A percentile compares a stretch with the other conserved stretches of the same genome.
Evolutionary conservation across 2,113 vertebrate genomes (phyloP).

Genomic region (Riparia riparia): DNA sequence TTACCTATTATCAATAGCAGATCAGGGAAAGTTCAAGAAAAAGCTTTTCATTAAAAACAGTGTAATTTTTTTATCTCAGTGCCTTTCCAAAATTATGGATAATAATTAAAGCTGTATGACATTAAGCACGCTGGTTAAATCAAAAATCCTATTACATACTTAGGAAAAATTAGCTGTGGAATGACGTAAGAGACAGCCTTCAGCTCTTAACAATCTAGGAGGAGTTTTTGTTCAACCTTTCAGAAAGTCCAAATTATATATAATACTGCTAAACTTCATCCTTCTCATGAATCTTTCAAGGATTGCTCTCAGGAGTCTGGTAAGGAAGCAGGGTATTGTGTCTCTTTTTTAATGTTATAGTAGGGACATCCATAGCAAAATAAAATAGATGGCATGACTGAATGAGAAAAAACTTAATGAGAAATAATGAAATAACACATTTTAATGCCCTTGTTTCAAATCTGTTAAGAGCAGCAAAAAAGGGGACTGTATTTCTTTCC

Average conservation of each 20-base stretch:
- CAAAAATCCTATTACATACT: slow-evolving; percentile 46
- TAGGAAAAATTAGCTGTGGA: slow-evolving; percentile 55
- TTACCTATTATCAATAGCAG: neutral
- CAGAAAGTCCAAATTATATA: slow-evolving; percentile 12
- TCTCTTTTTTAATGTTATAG: neutral
- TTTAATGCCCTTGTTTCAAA: neutral
- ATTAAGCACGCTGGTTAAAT: slow-evolving; percentile 12
- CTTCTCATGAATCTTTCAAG: neutral
- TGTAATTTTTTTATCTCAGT: neutral
- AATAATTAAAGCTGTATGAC: slow-evolving; percentile 45
- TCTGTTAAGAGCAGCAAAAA: neutral
- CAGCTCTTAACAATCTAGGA: slow-evolving; percentile 25
- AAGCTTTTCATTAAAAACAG: neutral
- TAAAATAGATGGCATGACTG: neutral
- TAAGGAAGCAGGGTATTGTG: neutral
- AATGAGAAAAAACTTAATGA: neutral
- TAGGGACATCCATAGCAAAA: neutral
- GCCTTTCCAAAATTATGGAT: slow-evolving; percentile 28
- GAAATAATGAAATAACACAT: neutral
- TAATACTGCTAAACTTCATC: slow-evolving; percentile 1
- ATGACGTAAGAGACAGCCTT: slow-evolving; percentile 28
- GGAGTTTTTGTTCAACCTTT: neutral
- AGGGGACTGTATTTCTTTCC: neutral
- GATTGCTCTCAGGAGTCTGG: neutral
- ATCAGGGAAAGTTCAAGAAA: neutral